phyloP scores from a whole-genome alignment of 1,140 invertebrate genomes.

The Drosophila tsacasi region DNA sequence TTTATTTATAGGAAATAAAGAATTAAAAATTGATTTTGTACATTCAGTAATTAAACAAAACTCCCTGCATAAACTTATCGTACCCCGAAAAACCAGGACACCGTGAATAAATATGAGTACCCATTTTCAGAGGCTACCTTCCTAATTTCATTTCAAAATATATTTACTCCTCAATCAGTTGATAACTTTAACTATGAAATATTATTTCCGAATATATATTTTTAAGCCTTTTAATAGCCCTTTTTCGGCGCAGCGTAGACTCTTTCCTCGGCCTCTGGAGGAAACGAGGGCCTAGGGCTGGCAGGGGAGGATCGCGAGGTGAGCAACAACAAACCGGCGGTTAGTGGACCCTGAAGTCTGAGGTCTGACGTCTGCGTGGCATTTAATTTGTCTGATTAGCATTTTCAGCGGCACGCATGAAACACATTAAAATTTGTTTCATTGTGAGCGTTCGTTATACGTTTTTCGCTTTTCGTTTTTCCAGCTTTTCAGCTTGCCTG shows the following conservation, averaged over 20 bases:
- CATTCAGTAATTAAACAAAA: not conserved
- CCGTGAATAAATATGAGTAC: not conserved
- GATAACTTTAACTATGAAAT: not conserved
- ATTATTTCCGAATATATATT: not conserved
- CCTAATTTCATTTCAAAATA: not conserved
- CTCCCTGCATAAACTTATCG: not conserved
- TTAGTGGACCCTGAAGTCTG: constrained; percentile 44
- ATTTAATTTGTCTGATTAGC: constrained; percentile 84
- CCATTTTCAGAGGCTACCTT: fast-evolving
- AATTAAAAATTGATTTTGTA: too few species aligned
- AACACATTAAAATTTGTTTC: constrained; percentile 76
- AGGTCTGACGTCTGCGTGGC: constrained; percentile 58
- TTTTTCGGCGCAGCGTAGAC: not conserved
- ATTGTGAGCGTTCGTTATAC: constrained; percentile 15
- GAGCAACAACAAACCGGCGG: constrained; percentile 41
- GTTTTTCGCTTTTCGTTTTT: constrained; percentile 7
- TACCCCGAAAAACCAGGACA: too few species aligned
- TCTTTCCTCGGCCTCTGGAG: constrained; percentile 9
- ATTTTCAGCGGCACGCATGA: constrained; percentile 81
- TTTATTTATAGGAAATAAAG: not conserved
- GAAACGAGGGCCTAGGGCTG: not conserved
- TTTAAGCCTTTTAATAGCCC: not conserved
- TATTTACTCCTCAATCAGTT: not conserved
- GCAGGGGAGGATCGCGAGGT: not conserved
- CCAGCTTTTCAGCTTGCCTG: constrained; percentile 15